Conservation (phyloP, 2,888 invertebrate genomes). For the Boloria selene region DNA sequence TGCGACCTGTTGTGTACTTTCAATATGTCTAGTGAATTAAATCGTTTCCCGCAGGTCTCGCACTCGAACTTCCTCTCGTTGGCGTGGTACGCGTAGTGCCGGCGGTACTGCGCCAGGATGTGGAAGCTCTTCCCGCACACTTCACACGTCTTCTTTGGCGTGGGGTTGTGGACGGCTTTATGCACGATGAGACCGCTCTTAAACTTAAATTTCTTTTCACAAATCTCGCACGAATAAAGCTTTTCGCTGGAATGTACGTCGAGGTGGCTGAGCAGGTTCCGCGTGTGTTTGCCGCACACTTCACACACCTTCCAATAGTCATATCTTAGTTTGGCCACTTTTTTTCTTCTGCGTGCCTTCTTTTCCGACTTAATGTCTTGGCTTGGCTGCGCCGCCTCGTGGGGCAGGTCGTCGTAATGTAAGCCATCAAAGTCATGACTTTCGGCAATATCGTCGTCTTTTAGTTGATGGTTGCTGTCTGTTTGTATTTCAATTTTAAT, state of each 20-base stretch:
- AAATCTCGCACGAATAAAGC: constrained; percentile 69
- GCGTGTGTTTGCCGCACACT: constrained; percentile 72
- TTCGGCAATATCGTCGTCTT: constrained; percentile 38
- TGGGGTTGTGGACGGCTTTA: constrained; percentile 70
- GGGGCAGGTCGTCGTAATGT: constrained; percentile 46
- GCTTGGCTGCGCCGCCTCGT: constrained; percentile 44
- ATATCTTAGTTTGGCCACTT: constrained; percentile 59
- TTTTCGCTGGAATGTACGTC: constrained; percentile 69
- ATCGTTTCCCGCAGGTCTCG: constrained; percentile 78
- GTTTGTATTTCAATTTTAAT: constrained; percentile 57
- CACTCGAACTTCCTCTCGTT: constrained; percentile 79
- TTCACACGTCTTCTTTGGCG: constrained; percentile 77
- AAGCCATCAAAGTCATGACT: constrained; percentile 46
- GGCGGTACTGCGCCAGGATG: constrained; percentile 72
- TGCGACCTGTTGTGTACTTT: constrained; percentile 76
- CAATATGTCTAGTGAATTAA: constrained; percentile 78
- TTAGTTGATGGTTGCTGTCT: constrained; percentile 45
- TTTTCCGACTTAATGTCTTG: constrained; percentile 42
- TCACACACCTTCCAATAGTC: constrained; percentile 77
- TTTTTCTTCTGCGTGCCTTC: constrained; percentile 50
- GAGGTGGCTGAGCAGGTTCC: constrained; percentile 68
- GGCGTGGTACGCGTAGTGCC: constrained; percentile 79
- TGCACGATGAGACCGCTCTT: constrained; percentile 75
- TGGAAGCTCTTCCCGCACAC: constrained; percentile 80
- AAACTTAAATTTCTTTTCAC: constrained; percentile 77